phyloP scores from a whole-genome alignment of 2,113 vertebrate genomes.

The Poeciliopsis turrubarensis region DNA sequence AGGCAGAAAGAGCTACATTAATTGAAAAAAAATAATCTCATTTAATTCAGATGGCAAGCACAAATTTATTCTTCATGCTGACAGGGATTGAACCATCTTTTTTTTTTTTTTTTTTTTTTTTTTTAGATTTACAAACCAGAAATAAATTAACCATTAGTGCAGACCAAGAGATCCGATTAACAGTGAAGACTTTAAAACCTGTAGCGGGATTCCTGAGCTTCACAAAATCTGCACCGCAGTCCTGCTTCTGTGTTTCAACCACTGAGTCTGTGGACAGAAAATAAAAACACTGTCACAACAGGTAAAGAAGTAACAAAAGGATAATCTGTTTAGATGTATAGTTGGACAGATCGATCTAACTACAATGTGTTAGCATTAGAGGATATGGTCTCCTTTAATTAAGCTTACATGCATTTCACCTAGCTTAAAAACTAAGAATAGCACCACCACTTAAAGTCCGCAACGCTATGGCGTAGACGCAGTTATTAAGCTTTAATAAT shows the following conservation, averaged over 20 bases:
- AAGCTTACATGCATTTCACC: background rate
- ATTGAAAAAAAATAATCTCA: background rate
- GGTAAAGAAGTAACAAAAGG: background rate
- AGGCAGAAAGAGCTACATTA: too few relatives aligned
- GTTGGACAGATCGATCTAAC: background rate
- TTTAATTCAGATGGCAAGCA: background rate
- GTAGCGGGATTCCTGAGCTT: conserved; percentile 77
- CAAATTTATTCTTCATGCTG: background rate
- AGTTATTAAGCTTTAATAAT: background rate
- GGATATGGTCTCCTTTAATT: background rate
- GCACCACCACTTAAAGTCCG: background rate
- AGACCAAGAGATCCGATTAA: background rate
- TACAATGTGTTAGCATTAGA: background rate
- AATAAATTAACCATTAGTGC: background rate
- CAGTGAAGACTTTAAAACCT: conserved; percentile 53
- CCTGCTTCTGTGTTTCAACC: conserved; percentile 39
- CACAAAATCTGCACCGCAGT: conserved; percentile 72
- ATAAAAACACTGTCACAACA: background rate
- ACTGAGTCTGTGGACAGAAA: conserved; percentile 70
- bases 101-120: background rate
- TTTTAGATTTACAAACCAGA: background rate
- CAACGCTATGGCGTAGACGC: too few relatives aligned
- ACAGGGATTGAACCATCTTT: background rate
- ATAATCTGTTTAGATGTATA: background rate
- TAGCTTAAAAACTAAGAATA: background rate